Base-by-base conservation (phyloP, 2,797 vertebrate species). In the Aulostomus chinensis region DNA sequence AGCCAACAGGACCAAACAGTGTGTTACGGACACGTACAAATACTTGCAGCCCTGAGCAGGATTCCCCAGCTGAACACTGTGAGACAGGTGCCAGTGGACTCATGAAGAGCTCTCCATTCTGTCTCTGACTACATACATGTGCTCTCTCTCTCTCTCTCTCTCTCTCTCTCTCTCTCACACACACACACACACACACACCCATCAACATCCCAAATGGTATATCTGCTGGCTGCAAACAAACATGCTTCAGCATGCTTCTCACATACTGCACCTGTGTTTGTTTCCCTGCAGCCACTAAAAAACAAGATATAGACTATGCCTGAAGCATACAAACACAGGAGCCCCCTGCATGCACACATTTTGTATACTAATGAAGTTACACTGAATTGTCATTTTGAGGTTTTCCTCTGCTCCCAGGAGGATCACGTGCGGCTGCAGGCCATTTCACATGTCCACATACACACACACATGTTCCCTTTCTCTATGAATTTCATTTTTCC, bases 391-490 rank as follows among this genome's bases (percentile, higher is more conserved):
- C 39, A 43, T 42, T 46, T 36, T 9, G 22, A 28, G 33, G 14
- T 55, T 52, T 41, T 39, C 9, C 43, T 26, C 31, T 39, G 30
- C 15, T 24, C 41, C 47, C 58, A 24, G 30, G 46, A 41, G 53
- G 25, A 36, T 13, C 25, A n/a, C 5, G 12, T 43, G 24, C 50
- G 52, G 56, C 61, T 72, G 32, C 31, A 60, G 56, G 40, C 29
- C 21, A 52, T 60, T 52, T 52, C 18, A 34, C 14, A 37, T 31
- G 20, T 46, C 5, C 33, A 29, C 29, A 33, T 25, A 34, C 43
- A 15, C 45, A 39, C 28, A 33, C 26, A 33, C 18, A 13, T 25
- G n/a, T 30, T 25, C 9, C 24, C 24, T 25, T 25, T 9, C 24
- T 25, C 24, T 4, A 7, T 36, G 10, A 2, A 17, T 36, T n/a